Base-by-base conservation (phyloP, 2,113 vertebrate genomes). In the Tyto alba region DNA sequence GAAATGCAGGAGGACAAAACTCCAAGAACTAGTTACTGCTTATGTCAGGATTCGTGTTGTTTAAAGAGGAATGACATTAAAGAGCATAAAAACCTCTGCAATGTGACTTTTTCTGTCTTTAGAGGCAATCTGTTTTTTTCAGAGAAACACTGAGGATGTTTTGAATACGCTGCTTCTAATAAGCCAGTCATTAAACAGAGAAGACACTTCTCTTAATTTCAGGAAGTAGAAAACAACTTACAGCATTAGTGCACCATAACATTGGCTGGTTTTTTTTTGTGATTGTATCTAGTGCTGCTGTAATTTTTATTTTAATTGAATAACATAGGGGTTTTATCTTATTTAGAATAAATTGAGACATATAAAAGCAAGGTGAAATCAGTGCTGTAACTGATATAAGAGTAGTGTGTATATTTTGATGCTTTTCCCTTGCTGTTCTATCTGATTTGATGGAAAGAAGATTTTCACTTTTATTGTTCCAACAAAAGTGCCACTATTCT, bases 121-220 rank as follows among this genome's bases (percentile, higher is more conserved):
- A 66, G 69, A 76, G 16, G 12, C 32, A 87, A 25, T 75, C 11
- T 66, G 1, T 30, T 62, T 71, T 83, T 77, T 87, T 3, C 10
- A 66, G 77, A 56, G 50, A 80, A 76, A 77, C 73, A 5, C 30
- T 47, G 40, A 85, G 27, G 43, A 16, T 59, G 12, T 86, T 85
- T 88, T 92, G 48, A 96, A 85, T 43, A 60, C 86, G 38, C 6
- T 96, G 4, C 48, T 85, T 79, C 56, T 90, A 64, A 22, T 66
- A 89, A 81, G 34, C 15, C 16, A 82, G 43, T 17, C 25, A 30
- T 93, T 88, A 36, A 69, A 55, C n/a, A 55, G 27, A 50, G 53
- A 68, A 55, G 12, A 60, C 4, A 34, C 18, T 72, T 60, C 23
- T 80, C 11, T 67, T 67, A 48, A 57, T 87, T 86, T 89, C 27